Conservation (phyloP, 2,113 vertebrate species). For the Triplophysa siluroides region DNA sequence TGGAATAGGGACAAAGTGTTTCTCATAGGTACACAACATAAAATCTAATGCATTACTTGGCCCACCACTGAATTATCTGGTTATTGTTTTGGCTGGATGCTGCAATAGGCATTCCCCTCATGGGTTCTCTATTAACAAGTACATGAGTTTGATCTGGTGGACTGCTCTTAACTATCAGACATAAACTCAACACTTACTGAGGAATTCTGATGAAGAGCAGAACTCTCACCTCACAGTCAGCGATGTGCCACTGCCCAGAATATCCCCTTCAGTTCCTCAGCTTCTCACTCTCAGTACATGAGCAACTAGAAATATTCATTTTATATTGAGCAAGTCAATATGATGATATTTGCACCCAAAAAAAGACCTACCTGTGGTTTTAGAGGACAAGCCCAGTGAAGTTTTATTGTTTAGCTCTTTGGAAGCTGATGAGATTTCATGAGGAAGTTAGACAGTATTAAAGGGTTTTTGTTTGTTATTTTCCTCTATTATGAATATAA, state of each 20-base stretch:
- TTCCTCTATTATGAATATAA: too few relatives aligned
- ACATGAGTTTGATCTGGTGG: constrained; percentile 15
- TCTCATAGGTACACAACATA: background rate
- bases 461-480: too few relatives aligned
- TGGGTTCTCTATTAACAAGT: background rate
- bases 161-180: background rate
- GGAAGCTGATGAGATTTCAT: background rate
- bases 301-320: background rate
- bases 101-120: background rate
- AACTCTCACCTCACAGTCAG: background rate
- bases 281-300: background rate
- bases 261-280: background rate
- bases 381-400: too few relatives aligned
- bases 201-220: constrained; percentile 6
- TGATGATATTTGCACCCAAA: background rate
- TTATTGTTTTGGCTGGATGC: background rate
- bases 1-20: background rate
- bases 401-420: background rate
- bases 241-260: background rate
- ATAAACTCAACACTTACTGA: constrained; percentile 9
- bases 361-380: too few relatives aligned
- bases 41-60: background rate
- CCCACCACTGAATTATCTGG: background rate
- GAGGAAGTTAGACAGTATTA: too few relatives aligned
- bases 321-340: background rate